Conservation (phyloP, 2,888 invertebrate genomes). For the Tubiluchus corallicola region DNA sequence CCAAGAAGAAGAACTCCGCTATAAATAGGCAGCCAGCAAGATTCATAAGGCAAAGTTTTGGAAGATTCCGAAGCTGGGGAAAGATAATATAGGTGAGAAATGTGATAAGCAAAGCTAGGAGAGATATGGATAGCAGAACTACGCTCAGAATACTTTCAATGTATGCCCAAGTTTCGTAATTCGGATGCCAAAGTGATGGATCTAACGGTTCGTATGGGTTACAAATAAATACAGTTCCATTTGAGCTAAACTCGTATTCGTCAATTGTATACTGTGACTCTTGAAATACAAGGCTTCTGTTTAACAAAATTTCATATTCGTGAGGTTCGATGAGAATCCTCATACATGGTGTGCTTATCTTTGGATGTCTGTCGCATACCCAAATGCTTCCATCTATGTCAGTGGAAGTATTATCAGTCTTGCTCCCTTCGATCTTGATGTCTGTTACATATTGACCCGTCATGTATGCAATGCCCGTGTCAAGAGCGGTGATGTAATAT, state of each 20-base stretch:
- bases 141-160: too few species aligned
- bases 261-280: constrained; percentile 8
- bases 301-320: too few species aligned
- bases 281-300: too few species aligned
- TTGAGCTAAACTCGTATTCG: constrained; percentile 12
- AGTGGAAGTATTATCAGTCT: constrained; percentile 10
- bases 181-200: background rate
- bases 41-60: constrained; percentile 28
- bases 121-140: constrained; percentile 18
- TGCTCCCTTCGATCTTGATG: constrained; percentile 15
- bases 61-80: constrained; percentile 24
- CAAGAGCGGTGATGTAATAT: too few species aligned
- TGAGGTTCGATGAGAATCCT: constrained; percentile 11
- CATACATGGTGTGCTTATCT: constrained; percentile 12
- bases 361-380: constrained; percentile 14
- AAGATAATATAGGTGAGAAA: constrained; percentile 25
- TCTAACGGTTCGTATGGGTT: constrained; percentile 1
- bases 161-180: too few species aligned
- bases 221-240: constrained; percentile 14
- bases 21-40: constrained; percentile 23
- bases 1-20: constrained; percentile 24
- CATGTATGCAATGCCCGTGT: constrained; percentile 15
- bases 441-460: constrained; percentile 17
- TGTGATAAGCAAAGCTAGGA: constrained; percentile 21
- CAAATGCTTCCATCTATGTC: constrained; percentile 15